These are phyloP conservation scores for Xanthia icteritia DNA, from an alignment of 2,888 invertebrate species.

Conservation along the genomic window DNA sequence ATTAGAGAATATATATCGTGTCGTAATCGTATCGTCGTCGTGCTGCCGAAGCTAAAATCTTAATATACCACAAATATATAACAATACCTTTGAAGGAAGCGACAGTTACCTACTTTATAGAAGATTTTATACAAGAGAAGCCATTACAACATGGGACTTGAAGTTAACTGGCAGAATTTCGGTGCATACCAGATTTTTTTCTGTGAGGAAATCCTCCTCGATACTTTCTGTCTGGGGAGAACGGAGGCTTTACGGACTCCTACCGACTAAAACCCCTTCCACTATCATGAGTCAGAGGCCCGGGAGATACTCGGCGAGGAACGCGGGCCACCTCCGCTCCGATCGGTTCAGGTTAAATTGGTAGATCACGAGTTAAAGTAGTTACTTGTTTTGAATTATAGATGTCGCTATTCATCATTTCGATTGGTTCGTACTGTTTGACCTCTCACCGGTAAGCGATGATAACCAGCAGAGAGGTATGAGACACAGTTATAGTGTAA, in stretches of 20 bases:
- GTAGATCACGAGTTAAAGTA: background rate
- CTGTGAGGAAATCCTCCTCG: background rate
- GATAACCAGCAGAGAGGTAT: too few relatives aligned
- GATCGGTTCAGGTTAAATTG: background rate
- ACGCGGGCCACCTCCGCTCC: too few relatives aligned
- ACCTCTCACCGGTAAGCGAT: too few relatives aligned
- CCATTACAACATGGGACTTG: background rate
- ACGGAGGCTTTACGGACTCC: background rate
- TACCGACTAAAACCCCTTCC: too few relatives aligned
- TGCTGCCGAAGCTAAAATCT: slow-evolving; percentile 45
- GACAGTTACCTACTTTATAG: slow-evolving; percentile 48
- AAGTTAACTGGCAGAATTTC: background rate
- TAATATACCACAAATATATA: slow-evolving; percentile 44
- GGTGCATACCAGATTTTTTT: background rate
- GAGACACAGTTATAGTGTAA: too few relatives aligned
- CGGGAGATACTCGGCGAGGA: too few relatives aligned
- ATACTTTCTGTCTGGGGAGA: background rate
- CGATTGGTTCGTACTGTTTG: too few relatives aligned
- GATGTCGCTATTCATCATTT: background rate
- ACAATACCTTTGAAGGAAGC: slow-evolving; percentile 57
- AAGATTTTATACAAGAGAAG: slow-evolving; percentile 29
- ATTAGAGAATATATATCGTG: background rate
- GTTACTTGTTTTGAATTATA: background rate
- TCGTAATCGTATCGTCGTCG: slow-evolving; percentile 29
- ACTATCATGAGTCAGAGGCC: too few relatives aligned